Percentiles rank a stretch among this genome's conserved stretches.
These are phyloP conservation scores for Delichon dasypus DNA, from an alignment of 2,797 vertebrate species.

Conservation along the genomic window DNA sequence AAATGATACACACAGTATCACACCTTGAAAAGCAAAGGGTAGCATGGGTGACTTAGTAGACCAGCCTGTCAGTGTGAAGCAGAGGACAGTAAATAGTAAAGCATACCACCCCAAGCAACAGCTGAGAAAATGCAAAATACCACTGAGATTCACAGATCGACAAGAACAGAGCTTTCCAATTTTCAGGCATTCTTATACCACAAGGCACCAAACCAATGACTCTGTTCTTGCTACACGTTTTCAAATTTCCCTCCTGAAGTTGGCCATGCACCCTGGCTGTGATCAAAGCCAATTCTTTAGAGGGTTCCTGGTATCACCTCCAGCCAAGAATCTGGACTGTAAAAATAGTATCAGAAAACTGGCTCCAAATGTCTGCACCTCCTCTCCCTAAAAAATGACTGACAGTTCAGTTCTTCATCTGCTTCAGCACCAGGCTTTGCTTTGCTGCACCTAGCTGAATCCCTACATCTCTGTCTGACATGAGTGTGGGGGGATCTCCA, in stretches of 20 bases:
- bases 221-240: neutral
- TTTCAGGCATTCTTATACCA: neutral
- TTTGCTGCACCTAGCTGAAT: neutral
- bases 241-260: neutral
- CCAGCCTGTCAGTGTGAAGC: neutral
- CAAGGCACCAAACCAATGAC: constrained; percentile 48
- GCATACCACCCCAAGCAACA: neutral
- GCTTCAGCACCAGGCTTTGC: neutral
- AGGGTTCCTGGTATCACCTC: neutral
- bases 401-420: neutral
- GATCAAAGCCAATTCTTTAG: neutral
- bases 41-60: neutral
- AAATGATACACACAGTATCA: neutral
- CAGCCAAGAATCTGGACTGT: neutral
- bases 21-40: neutral
- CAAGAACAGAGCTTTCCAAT: neutral
- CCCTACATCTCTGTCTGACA: neutral
- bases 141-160: neutral
- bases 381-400: neutral
- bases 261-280: neutral
- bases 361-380: neutral
- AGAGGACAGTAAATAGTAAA: neutral
- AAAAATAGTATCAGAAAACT: neutral
- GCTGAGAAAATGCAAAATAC: neutral
- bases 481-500: neutral